These are phyloP conservation scores for Cacoxenus indagator DNA, from an alignment of 2,888 invertebrate species.

Conservation along the genomic window DNA sequence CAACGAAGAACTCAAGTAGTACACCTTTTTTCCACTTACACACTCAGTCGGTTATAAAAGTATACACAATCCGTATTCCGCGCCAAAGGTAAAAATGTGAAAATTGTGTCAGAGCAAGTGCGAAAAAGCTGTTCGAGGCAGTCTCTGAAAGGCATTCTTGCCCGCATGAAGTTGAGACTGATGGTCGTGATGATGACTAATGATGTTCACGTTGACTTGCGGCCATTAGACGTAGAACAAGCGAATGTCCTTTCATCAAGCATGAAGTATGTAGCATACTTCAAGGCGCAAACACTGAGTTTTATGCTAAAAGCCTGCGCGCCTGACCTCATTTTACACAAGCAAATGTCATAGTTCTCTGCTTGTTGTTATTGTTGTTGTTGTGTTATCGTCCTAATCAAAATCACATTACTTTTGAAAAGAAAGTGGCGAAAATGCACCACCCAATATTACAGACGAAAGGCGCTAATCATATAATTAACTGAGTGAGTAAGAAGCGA, in stretches of 20 bases:
- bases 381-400: not conserved
- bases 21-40: not conserved
- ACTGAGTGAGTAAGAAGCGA: too few species aligned
- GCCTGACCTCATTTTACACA: slow-evolving; percentile 2
- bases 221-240: slow-evolving; percentile 34
- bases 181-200: slow-evolving; percentile 50
- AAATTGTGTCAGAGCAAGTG: slow-evolving; percentile 14
- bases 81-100: slow-evolving; percentile 18
- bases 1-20: slow-evolving; percentile 1
- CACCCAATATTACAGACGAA: not conserved
- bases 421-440: not conserved
- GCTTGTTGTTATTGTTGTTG: not conserved
- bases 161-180: slow-evolving; percentile 9
- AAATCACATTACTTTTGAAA: not conserved
- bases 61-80: not conserved
- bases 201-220: slow-evolving; percentile 40
- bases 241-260: slow-evolving; percentile 35
- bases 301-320: not conserved
- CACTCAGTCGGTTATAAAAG: too few species aligned
- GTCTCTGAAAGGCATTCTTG: slow-evolving; percentile 14
- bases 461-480: not conserved
- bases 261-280: slow-evolving; percentile 10
- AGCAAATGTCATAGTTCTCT: not conserved
- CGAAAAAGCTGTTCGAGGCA: not conserved
- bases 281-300: not conserved